Base-by-base conservation (phyloP, 2,888 invertebrate genomes). In the Epinotia brunnichana region DNA sequence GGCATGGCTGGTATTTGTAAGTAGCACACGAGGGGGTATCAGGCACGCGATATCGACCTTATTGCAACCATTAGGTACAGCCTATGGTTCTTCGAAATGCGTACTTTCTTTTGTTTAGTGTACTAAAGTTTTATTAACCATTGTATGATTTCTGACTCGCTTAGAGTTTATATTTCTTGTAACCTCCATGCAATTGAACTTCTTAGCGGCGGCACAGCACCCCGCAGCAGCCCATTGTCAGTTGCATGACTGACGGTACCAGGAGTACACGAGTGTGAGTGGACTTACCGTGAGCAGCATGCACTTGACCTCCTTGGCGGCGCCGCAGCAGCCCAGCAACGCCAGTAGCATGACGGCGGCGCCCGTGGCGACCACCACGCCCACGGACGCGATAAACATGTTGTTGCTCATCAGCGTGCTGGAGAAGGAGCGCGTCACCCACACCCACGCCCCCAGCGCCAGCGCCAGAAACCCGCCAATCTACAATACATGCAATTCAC, bases 231-330 rank as follows among this genome's bases (percentile, higher is more conserved):
- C 35, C 95, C 87, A 98, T 96, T 10, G 98, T 96, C 68, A 98
- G 95, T 76, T 98, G 83, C 81, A 97, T 95, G 74, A 98, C 95
- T 74, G 97, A 98, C 96, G 82, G 96, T 54, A 98, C 96, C 0
- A 17, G n/a, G 98, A 96, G 51, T 19, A 7, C 19, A 53, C 19
- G 19, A 10, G 2, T 19, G 35, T 9, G 21, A 11, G 62, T 24
- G 35, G 19, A 91, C 95, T 94, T 91, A 98, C 98, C 93, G 97
- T 97, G 71, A 98, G 94, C 62, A 99, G 95, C 95, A 99, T 96
- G 89, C 98, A 98, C 89, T 97, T 97, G 84, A 98, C 96, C 94
- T 99, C 98, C 86, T 96, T 97, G 60, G 97, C 96, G n/a, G 98
- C 98, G 59, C 98, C 99, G 82, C 97, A 95, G 89, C 98, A 98